These are phyloP conservation scores for Steinernema carpocapsae DNA, from an alignment of 2,888 invertebrate species.

Conservation along the genomic window DNA sequence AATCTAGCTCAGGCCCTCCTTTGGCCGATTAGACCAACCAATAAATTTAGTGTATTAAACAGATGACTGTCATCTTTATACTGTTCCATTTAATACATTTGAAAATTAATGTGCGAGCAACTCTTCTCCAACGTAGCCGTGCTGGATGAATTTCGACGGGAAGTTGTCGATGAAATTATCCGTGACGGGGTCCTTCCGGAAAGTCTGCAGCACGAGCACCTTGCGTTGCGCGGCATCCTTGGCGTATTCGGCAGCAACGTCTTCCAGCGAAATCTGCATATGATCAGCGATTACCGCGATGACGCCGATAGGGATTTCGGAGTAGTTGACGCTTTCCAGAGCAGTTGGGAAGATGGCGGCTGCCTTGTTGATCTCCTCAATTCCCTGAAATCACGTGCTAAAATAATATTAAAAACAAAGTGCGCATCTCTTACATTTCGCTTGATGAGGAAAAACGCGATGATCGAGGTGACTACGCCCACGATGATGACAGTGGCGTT, in stretches of 20 bases:
- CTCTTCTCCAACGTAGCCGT: conserved; percentile 45
- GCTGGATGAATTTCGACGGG: conserved; percentile 46
- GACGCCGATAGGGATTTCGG: conserved; percentile 41
- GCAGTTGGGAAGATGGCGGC: conserved; percentile 39
- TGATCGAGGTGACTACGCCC: conserved; percentile 34
- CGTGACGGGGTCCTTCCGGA: conserved; percentile 43
- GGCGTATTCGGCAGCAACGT: conserved; percentile 41
- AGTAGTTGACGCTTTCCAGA: conserved; percentile 39
- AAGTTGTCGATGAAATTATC: conserved; percentile 40
- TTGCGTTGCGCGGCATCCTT: conserved; percentile 43
- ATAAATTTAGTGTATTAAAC: conserved; percentile 19
- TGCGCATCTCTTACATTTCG: conserved; percentile 28
- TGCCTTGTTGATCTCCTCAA: conserved; percentile 38
- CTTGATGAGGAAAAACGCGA: conserved; percentile 32
- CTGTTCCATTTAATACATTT: too few relatives aligned
- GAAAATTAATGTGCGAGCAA: conserved; percentile 32
- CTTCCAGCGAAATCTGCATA: conserved; percentile 43
- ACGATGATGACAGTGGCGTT: conserved; percentile 31
- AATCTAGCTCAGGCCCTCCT: not conserved
- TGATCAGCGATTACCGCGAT: conserved; percentile 41
- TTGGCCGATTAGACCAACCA: conserved; percentile 16
- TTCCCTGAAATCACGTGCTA: conserved; percentile 34
- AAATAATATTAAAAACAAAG: too few relatives aligned
- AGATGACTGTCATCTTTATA: not conserved
- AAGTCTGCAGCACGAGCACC: conserved; percentile 41